Percentiles rank a stretch among this genome's conserved stretches.
phyloP scores from a whole-genome alignment of 2,888 invertebrate genomes.

The Adelphocoris suturalis region DNA sequence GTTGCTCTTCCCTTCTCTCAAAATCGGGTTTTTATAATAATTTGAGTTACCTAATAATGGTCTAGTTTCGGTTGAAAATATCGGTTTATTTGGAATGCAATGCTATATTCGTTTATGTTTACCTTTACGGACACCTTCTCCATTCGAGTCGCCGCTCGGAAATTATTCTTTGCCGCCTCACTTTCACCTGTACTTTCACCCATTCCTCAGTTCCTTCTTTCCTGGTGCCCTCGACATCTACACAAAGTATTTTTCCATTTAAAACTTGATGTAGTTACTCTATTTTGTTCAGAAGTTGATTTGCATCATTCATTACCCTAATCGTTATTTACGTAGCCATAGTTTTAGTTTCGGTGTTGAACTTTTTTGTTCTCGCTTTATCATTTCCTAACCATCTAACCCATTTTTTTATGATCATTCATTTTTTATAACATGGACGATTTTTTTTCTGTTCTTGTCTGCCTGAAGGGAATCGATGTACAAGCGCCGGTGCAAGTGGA shows the following conservation, averaged over 20 bases:
- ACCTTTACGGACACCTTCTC: too few relatives aligned
- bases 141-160: too few relatives aligned
- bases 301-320: neutral
- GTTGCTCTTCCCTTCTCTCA: too few relatives aligned
- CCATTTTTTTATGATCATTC: slow-evolving; percentile 5
- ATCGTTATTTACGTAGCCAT: neutral
- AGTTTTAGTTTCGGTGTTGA: slow-evolving; percentile 32
- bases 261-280: neutral
- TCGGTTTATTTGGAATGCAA: too few relatives aligned
- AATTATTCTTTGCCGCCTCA: neutral
- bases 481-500: slow-evolving; percentile 72
- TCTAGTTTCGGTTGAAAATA: too few relatives aligned
- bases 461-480: slow-evolving; percentile 72
- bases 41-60: too few relatives aligned
- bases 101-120: too few relatives aligned
- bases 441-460: slow-evolving; percentile 70
- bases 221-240: neutral
- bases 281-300: neutral
- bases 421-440: slow-evolving; percentile 70
- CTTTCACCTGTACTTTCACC: neutral
- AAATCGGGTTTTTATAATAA: too few relatives aligned
- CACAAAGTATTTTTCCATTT: neutral
- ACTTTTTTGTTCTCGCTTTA: slow-evolving; percentile 15
- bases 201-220: neutral
- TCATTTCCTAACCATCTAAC: neutral